Base-by-base conservation (phyloP, 2,113 vertebrate genomes). In the Coreoperca whiteheadi region DNA sequence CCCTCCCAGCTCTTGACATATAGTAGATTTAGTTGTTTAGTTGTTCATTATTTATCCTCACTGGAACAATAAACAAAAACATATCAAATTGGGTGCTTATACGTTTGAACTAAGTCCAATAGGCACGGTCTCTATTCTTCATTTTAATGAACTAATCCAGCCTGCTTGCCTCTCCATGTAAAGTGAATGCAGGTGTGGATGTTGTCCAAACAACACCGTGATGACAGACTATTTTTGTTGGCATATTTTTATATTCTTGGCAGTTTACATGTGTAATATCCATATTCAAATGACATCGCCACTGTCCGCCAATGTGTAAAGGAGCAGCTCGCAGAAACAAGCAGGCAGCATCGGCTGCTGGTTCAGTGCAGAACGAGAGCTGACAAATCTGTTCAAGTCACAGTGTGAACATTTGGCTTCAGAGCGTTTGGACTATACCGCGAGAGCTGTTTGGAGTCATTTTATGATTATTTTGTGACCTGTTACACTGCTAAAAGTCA, bases 171-270 rank as follows among this genome's bases (percentile, higher is more conserved):
- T 74, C 71, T 78, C 39, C 28, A 25, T 77, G 66, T 54, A 67
- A 79, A 87, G 85, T 79, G 53, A 86, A 89, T 20, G 25, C 77
- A 86, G 80, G 59, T 87, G 72, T 60, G n/a, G 57, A 57, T 60
- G 23, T 43, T 76, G 54, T 70, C 64, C 28, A 79, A 53, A 60
- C 80, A 82, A n/a, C 61, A 30, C 71, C 2, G 37, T 61, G 18
- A 66, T 81, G 60, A 76, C 60, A 56, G 51, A 14, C 32, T 8
- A 8, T 43, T 48, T 69, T 84, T 70, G 30, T 23, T 68, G 74
- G 46, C 73, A 53, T 39, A 12, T 67, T 77, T n/a, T 66, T 70
- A 77, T 71, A 43, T 74, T 57, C 23, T 59, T 76, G 56, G 73
- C 73, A 76, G 34, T 43, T 78, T 64, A 48, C 57, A 50, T 46